Evolutionary conservation across 1,140 invertebrate species (phyloP).

Genomic region (Brachionus angularis): DNA sequence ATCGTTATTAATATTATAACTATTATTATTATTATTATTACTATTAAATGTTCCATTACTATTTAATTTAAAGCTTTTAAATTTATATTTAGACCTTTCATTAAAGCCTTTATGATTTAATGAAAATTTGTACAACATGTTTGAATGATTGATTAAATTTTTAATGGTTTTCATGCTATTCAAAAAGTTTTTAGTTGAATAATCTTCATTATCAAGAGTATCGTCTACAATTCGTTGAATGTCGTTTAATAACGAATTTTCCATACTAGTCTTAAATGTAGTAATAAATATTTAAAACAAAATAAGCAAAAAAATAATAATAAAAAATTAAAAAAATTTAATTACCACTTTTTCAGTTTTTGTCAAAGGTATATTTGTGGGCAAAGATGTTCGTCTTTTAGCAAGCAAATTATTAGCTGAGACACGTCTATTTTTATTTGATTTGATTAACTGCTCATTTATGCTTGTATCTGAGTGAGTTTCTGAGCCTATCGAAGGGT

Average conservation of each 20-base stretch:
- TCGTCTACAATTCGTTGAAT: slow-evolving; percentile 4
- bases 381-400: slow-evolving; percentile 23
- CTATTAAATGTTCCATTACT: background rate
- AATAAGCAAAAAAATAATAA: background rate
- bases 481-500: no score
- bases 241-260: background rate
- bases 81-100: background rate
- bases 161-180: slow-evolving; percentile 13
- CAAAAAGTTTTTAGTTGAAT: background rate
- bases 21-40: background rate
- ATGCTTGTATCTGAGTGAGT: slow-evolving; percentile 9
- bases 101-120: background rate
- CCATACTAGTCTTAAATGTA: background rate
- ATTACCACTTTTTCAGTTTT: slow-evolving; percentile 24
- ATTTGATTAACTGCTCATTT: slow-evolving; percentile 21
- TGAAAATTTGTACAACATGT: background rate
- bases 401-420: background rate
- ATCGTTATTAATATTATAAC: background rate
- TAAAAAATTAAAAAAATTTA: background rate
- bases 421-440: background rate
- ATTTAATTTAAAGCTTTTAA: no score
- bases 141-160: background rate
- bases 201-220: background rate
- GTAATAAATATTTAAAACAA: background rate
- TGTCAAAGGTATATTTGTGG: background rate